Evolutionary conservation across 2,113 vertebrate species (phyloP).

Genomic region (Pristiophorus japonicus): DNA sequence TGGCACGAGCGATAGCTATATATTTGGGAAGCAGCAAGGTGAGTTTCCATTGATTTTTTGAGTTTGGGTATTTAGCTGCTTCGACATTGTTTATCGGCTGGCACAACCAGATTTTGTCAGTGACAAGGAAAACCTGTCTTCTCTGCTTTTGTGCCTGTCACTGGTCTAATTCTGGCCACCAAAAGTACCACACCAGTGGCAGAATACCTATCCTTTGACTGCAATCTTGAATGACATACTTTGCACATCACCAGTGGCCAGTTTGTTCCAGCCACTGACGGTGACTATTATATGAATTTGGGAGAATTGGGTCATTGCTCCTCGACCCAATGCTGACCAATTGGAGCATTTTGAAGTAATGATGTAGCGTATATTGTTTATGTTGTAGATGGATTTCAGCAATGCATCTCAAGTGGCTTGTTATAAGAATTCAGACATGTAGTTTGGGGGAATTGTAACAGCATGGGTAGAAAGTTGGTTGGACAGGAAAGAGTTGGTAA

Average conservation of each 20-base stretch:
- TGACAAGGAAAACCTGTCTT: too few relatives aligned
- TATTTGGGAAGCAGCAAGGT: conserved; percentile 10
- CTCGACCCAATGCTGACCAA: neutral
- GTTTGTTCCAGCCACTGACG: too few relatives aligned
- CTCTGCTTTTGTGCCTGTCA: neutral
- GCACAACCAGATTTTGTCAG: neutral
- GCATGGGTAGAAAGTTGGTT: neutral
- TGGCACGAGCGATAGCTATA: neutral
- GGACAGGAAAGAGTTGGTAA: neutral
- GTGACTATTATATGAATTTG: neutral
- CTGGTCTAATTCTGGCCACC: neutral
- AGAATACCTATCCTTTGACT: neutral
- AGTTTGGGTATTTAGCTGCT: neutral
- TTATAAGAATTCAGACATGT: neutral
- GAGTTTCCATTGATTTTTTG: neutral
- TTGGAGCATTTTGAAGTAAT: neutral
- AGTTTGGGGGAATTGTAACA: neutral
- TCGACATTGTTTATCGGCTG: neutral
- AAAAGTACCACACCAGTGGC: neutral
- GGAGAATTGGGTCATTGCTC: neutral
- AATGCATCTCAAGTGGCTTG: neutral
- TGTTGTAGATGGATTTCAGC: neutral
- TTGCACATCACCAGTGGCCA: neutral
- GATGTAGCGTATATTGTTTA: too few relatives aligned
- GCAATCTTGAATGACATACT: neutral